A percentile compares a stretch with the other conserved stretches of the same genome.
These are phyloP conservation scores for Strigamia crassipes DNA, from an alignment of 2,888 invertebrate species.

Conservation along the genomic window DNA sequence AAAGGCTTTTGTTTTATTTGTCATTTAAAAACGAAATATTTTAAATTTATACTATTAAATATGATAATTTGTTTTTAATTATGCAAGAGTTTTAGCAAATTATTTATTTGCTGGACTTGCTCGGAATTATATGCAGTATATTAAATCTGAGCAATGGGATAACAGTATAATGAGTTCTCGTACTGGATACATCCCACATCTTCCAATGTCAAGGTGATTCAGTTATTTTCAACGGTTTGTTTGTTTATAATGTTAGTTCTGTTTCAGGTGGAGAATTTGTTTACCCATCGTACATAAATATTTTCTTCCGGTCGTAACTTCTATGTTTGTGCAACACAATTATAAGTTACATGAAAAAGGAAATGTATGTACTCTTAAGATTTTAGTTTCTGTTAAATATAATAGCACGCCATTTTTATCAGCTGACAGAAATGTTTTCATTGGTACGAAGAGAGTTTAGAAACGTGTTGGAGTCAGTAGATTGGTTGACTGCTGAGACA, in stretches of 20 bases:
- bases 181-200: neutral
- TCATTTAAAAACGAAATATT: too few species aligned
- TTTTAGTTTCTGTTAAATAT: neutral
- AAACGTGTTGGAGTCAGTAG: neutral
- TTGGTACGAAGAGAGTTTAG: neutral
- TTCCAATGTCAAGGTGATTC: neutral
- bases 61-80: neutral
- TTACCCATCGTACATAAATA: neutral
- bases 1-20: too few species aligned
- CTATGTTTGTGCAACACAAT: neutral
- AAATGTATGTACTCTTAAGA: neutral
- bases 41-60: neutral
- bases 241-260: neutral
- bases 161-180: neutral
- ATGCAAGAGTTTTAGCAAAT: neutral
- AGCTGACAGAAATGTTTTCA: neutral
- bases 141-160: neutral
- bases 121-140: neutral
- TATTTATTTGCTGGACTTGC: neutral
- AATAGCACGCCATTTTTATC: neutral
- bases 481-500: neutral
- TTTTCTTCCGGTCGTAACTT: neutral
- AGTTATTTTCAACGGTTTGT: neutral
- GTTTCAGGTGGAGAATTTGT: neutral
- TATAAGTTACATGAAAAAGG: neutral